Percentiles rank a stretch among this genome's conserved stretches.
These are phyloP conservation scores for Ligdia adustata DNA, from an alignment of 2,888 invertebrate genomes.

Conservation along the genomic window DNA sequence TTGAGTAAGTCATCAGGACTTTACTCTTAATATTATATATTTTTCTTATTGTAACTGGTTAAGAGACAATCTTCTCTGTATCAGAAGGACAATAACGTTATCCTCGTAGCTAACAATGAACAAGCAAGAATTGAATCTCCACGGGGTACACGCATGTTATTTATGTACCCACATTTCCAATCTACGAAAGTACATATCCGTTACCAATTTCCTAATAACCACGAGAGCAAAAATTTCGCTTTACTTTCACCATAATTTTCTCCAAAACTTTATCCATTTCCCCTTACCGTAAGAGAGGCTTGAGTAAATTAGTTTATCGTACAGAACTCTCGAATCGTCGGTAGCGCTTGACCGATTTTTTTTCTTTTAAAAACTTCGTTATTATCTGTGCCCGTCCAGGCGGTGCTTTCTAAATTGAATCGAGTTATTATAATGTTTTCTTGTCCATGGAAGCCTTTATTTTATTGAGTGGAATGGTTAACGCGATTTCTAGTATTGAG, in stretches of 20 bases:
- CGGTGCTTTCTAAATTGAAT: constrained; percentile 53
- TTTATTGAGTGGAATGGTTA: constrained; percentile 43
- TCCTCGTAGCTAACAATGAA: background rate
- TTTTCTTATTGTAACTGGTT: background rate
- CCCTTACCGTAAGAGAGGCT: constrained; percentile 11
- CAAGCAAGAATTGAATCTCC: constrained; percentile 1
- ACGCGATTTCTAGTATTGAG: constrained; percentile 30
- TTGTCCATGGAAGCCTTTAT: constrained; percentile 50
- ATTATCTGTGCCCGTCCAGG: constrained; percentile 40
- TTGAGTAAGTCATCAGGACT: too few relatives aligned
- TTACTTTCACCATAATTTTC: constrained; percentile 23
- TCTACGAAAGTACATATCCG: constrained; percentile 19
- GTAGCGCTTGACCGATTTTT: constrained; percentile 27
- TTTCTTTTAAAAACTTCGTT: constrained; percentile 40
- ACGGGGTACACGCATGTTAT: constrained; percentile 6
- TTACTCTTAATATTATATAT: too few relatives aligned
- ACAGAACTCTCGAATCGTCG: constrained; percentile 15
- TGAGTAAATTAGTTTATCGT: constrained; percentile 26
- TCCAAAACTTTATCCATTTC: constrained; percentile 24
- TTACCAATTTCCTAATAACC: constrained; percentile 28
- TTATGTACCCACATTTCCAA: constrained; percentile 20
- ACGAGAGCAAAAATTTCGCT: constrained; percentile 21
- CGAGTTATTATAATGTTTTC: constrained; percentile 57
- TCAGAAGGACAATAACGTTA: background rate
- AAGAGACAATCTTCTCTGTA: background rate